Conservation (phyloP, 2,888 invertebrate genomes). For the Limnephilus marmoratus region DNA sequence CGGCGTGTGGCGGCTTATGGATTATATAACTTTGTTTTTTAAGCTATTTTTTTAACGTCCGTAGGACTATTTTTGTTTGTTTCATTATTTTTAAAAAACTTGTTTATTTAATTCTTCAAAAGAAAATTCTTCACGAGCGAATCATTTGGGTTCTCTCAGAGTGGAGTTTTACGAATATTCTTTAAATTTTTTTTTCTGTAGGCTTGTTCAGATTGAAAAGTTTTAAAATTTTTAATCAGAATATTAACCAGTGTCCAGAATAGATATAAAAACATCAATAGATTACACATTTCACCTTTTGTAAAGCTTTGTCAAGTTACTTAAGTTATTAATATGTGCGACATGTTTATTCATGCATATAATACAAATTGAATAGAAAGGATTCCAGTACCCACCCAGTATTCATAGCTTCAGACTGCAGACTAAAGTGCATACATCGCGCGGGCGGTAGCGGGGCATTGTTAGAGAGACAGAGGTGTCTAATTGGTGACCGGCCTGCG, state of each 20-base stretch:
- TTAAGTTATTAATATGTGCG: background rate
- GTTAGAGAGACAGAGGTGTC: conserved; percentile 34
- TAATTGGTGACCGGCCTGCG: background rate
- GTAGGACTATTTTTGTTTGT: too few relatives aligned
- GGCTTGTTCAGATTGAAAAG: too few relatives aligned
- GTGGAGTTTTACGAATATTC: background rate
- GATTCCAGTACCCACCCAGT: background rate
- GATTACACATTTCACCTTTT: background rate
- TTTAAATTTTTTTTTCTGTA: background rate
- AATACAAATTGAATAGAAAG: background rate
- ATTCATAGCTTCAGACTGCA: background rate
- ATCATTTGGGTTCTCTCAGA: background rate
- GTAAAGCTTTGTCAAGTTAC: background rate
- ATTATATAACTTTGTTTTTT: too few relatives aligned
- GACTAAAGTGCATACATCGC: conserved; percentile 3
- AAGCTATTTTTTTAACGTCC: too few relatives aligned
- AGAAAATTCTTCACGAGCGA: too few relatives aligned
- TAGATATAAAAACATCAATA: background rate
- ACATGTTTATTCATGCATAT: background rate
- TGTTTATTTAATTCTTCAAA: too few relatives aligned
- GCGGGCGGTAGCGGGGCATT: conserved; percentile 37
- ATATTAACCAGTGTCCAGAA: too few relatives aligned
- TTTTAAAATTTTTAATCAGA: background rate
- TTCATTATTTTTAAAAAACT: too few relatives aligned
- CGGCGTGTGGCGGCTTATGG: too few relatives aligned